Evolutionary conservation across 2,888 invertebrate genomes (phyloP).

Genomic region (Pammene fasciana): DNA sequence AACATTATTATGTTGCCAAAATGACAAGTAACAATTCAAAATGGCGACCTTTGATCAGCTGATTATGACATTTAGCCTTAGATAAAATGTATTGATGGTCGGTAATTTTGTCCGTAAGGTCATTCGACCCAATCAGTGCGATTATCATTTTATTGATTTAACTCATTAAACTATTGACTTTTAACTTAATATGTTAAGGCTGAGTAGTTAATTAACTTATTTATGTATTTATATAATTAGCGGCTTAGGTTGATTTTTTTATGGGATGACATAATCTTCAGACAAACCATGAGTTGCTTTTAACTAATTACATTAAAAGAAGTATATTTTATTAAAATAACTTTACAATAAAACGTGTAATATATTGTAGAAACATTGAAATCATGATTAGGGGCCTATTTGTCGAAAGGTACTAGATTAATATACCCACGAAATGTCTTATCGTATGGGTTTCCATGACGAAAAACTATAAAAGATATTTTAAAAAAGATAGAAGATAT

Average conservation of each 20-base stretch:
- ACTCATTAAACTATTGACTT: slow-evolving; percentile 24
- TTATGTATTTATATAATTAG: background rate
- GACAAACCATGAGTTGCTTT: too few relatives aligned
- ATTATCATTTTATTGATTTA: slow-evolving; percentile 26
- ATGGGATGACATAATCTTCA: background rate
- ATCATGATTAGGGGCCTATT: too few relatives aligned
- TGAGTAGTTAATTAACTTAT: slow-evolving; percentile 18
- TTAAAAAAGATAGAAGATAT: too few relatives aligned
- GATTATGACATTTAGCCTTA: slow-evolving; percentile 47
- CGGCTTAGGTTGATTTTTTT: background rate
- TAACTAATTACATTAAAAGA: too few relatives aligned
- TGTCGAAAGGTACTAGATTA: too few relatives aligned
- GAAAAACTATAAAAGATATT: too few relatives aligned
- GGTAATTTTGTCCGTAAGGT: slow-evolving; percentile 21
- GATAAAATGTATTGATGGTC: slow-evolving; percentile 6
- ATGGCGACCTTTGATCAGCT: slow-evolving; percentile 49
- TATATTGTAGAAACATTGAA: too few relatives aligned
- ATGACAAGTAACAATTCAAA: slow-evolving; percentile 33
- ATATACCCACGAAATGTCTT: too few relatives aligned
- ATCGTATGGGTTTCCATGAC: too few relatives aligned
- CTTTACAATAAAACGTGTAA: too few relatives aligned
- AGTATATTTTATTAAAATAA: too few relatives aligned
- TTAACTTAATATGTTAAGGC: slow-evolving; percentile 18
- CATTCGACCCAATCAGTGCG: slow-evolving; percentile 6
- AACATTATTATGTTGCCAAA: background rate